phyloP scores from a whole-genome alignment of 2,888 invertebrate species.

The Morinoia aosen region DNA sequence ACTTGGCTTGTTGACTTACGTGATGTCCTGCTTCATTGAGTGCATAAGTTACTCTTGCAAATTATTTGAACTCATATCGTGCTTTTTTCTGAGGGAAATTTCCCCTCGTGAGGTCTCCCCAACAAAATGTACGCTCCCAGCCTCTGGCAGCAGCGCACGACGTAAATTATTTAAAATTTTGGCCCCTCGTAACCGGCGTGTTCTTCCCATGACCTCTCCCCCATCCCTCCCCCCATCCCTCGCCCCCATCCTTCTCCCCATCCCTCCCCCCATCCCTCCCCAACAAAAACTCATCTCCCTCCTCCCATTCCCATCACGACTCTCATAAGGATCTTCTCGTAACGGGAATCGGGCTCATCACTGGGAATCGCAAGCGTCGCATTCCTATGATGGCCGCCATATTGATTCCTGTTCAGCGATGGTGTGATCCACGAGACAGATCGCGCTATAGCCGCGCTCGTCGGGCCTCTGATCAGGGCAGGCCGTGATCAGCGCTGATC shows the following conservation, averaged over 20 bases:
- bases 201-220: no score
- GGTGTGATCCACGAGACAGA: background rate
- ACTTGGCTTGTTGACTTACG: no score
- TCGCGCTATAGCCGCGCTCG: background rate
- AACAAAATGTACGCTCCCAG: no score
- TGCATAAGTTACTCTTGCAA: no score
- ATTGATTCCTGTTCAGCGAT: background rate
- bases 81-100: no score
- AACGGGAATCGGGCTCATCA: conserved; percentile 12
- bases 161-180: no score
- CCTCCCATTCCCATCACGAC: conserved; percentile 17
- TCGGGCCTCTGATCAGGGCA: background rate
- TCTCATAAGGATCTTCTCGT: conserved; percentile 12
- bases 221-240: background rate
- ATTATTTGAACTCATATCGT: no score
- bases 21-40: no score
- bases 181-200: no score
- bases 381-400: background rate
- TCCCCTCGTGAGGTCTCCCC: no score
- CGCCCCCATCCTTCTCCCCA: background rate
- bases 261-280: background rate
- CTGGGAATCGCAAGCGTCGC: conserved; percentile 12
- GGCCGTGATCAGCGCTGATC: background rate
- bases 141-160: no score
- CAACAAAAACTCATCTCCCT: background rate